Evolutionary conservation across 2,888 invertebrate genomes (phyloP), one percentile per base, ranked within the genome.

Genomic region (Rhynchonema sp.): DNA sequence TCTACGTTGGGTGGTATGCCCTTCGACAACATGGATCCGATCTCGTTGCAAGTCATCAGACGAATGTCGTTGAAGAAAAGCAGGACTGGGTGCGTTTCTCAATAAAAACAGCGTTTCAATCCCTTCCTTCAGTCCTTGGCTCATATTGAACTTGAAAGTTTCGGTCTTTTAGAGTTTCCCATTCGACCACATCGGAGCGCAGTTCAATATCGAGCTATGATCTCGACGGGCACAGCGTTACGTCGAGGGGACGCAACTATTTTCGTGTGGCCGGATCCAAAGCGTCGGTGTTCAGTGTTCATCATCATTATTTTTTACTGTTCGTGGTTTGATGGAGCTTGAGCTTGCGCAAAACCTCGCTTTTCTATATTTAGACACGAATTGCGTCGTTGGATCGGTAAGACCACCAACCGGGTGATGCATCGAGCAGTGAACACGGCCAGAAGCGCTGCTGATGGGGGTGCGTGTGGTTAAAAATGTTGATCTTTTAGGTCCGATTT

Each of bases 31-130:
- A 84, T 89, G 72, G 92, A 94, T 79, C 94, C 92, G 2, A 79
- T 94, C 61, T 88, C 89, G 26, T 77, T 92, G 65, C 92, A 94
- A 76, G 91, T 94, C 73, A 88, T 92, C 84, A 80, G 89, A 62
- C 78, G 89, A 61, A 89, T 89, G 0, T 87, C 88, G 0, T 88
- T 28, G 27, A 54, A 54, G 38, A 38, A 38, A 38, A 6, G 9
- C 6, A 38, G 38, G 38, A 38, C 6, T 38, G 9, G 22, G 6
- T n/a, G n/a, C n/a, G n/a, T n/a, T n/a, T n/a, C n/a, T n/a, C n/a
- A n/a, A n/a, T n/a, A n/a, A n/a, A n/a, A n/a, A n/a, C n/a, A n/a
- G n/a, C n/a, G n/a, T 52, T 22, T 52, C 52, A 52, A 52, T 25
- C n/a, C 52, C 3, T 20, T 20, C 6, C n/a, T 52, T 6, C 52